Base-by-base conservation (phyloP, 2,113 vertebrate genomes). In the Herpailurus yagouaroundi region DNA sequence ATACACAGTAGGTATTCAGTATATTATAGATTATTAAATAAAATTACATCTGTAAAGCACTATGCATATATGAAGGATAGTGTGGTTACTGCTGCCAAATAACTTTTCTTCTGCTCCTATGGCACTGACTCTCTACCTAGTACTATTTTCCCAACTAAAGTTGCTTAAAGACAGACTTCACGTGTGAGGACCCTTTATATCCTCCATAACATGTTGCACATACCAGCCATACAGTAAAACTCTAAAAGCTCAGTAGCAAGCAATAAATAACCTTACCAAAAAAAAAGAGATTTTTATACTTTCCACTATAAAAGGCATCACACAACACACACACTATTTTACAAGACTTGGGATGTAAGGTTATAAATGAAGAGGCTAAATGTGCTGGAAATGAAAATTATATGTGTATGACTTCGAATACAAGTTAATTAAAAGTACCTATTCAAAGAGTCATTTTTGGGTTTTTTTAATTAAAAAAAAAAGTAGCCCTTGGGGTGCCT, bases 391-490 rank as follows among this genome's bases (percentile, higher is more conserved):
- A n/a, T 23, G 25, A 85, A 77, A 57, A 85, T 84, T 68, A 36
- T 57, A 38, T 15, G 33, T 52, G 31, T 69, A 77, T 57, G 60
- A 18, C 82, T 95, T 68, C 63, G 36, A 77, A 63, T 41, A 69
- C 38, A 74, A 73, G 57, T 84, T 68, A 57, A 68, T 36, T 88
- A 64, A 95, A 88, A 88, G 38, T 4, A 88, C 71, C n/a, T 13
- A 29, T 60, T 38, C 25, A 41, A 41, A 82, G 74, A 48, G 38
- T 29, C n/a, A 73, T 48, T 85, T 88, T 81, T 82, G n/a, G 11
- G 7, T 77, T 86, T 86, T 45, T 82, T 82, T 93, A 89, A 84
- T 31, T 57, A 83, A 79, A 96, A 77, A n/a, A 73, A 74, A 74
- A 74, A 41, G 25, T 41, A 74, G 38, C 57, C 57, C 18, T 60